Conservation (phyloP, 2,113 vertebrate species). For the Archocentrus centrarchus region DNA sequence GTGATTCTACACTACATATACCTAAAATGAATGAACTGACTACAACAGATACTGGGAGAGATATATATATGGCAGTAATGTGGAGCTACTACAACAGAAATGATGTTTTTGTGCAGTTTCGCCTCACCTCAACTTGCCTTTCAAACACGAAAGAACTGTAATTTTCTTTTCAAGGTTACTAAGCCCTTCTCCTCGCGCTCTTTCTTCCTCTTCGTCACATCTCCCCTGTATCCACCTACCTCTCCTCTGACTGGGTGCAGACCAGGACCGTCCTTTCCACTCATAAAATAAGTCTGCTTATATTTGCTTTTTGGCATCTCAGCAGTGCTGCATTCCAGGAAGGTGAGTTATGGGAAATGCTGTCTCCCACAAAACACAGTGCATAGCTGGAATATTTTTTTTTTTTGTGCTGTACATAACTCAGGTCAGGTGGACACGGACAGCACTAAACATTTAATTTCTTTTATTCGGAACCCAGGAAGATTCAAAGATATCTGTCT, state of each 20-base stretch:
- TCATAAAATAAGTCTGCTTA: conserved; percentile 78
- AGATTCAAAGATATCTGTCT: background rate
- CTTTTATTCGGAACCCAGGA: background rate
- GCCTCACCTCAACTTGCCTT: conserved; percentile 9
- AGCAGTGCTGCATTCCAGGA: conserved; percentile 79
- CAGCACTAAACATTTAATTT: conserved; percentile 21
- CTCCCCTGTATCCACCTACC: conserved; percentile 7
- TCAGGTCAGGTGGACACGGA: conserved; percentile 31
- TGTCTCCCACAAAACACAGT: conserved; percentile 61
- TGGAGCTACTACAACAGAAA: background rate
- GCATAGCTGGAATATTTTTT: background rate
- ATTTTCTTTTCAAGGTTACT: conserved; percentile 31
- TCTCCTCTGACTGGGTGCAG: conserved; percentile 13
- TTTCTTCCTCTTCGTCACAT: background rate
- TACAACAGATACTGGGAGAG: background rate
- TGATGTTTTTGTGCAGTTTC: conserved; percentile 10
- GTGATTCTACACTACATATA: background rate
- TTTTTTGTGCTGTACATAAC: conserved; percentile 25
- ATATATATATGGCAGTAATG: background rate
- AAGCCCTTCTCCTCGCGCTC: background rate
- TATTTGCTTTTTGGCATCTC: conserved; percentile 80
- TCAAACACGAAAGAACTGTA: conserved; percentile 21
- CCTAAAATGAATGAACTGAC: background rate
- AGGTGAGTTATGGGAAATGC: conserved; percentile 84
- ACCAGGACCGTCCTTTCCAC: conserved; percentile 77